Conservation (phyloP, 2,113 vertebrate genomes). For the Zeus faber region DNA sequence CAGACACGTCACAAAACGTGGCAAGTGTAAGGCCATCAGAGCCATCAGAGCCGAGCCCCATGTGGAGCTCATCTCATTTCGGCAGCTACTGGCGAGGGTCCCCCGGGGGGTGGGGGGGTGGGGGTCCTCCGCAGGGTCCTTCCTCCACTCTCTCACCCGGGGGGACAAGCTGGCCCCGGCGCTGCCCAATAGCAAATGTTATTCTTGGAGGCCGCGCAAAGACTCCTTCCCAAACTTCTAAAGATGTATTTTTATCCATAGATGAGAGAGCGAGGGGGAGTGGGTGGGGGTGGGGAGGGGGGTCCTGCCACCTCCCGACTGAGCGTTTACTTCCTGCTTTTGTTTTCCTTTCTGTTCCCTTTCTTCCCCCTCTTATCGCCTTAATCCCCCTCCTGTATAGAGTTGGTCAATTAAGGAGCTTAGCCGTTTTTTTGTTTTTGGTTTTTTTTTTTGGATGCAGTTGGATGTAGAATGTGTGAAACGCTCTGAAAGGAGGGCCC, state of each 20-base stretch:
- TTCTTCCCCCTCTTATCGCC: constrained; percentile 43
- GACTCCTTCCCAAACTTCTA: constrained; percentile 52
- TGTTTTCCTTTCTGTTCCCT: constrained; percentile 47
- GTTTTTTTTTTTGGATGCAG: too few relatives aligned
- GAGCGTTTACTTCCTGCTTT: constrained; percentile 59
- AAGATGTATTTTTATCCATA: constrained; percentile 63
- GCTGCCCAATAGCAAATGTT: constrained; percentile 59
- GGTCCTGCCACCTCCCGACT: constrained; percentile 49
- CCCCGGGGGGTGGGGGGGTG: too few relatives aligned
- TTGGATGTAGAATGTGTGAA: constrained; percentile 54
- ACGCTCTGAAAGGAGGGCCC: constrained; percentile 37
- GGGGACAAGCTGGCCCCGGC: constrained; percentile 44
- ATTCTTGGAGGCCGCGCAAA: constrained; percentile 69
- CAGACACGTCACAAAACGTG: too few relatives aligned
- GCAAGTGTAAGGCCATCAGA: too few relatives aligned
- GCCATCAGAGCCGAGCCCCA: too few relatives aligned
- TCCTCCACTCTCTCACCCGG: constrained; percentile 53
- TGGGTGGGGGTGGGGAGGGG: constrained; percentile 52
- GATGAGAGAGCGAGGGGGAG: constrained; percentile 55
- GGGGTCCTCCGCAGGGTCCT: constrained; percentile 56
- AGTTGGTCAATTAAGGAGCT: constrained; percentile 59
- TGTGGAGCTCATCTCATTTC: too few relatives aligned
- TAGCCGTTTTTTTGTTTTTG: too few relatives aligned
- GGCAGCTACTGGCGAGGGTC: constrained; percentile 47
- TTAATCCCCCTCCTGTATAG: constrained; percentile 45